phyloP scores from a whole-genome alignment of 2,113 vertebrate species.

The Gnathonemus longibarbis region DNA sequence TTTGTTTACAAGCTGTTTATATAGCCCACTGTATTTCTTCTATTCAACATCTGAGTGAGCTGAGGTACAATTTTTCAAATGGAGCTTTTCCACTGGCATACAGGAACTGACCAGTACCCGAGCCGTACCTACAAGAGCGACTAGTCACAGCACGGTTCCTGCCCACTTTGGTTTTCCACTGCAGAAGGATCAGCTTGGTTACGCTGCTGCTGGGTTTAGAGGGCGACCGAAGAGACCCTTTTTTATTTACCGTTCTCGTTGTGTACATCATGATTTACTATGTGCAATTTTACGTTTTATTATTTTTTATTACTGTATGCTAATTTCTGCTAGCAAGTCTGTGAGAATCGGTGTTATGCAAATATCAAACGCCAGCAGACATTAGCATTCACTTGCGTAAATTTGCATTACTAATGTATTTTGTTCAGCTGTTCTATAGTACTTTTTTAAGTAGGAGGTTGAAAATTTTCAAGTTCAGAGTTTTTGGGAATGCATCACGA shows the following conservation, averaged over 20 bases:
- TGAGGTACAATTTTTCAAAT: neutral
- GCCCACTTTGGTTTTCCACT: neutral
- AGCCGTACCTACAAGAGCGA: neutral
- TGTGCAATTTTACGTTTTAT: neutral
- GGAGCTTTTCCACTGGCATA: neutral
- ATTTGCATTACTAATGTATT: too few relatives aligned
- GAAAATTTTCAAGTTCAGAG: too few relatives aligned
- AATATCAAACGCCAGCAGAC: neutral
- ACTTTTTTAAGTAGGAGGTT: too few relatives aligned
- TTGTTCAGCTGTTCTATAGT: too few relatives aligned
- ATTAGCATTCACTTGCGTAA: neutral
- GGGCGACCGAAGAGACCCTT: neutral
- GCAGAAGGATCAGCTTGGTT: neutral
- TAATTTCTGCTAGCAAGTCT: neutral
- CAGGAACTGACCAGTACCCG: neutral
- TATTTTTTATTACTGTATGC: neutral
- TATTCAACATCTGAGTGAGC: neutral
- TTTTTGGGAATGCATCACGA: neutral
- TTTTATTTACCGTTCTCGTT: neutral
- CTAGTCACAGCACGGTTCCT: neutral
- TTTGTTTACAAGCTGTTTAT: conserved; percentile 10
- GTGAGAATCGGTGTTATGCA: neutral
- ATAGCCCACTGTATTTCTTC: neutral
- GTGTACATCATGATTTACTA: neutral
- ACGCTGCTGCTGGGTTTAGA: neutral